Conservation (phyloP, 2,888 invertebrate genomes). For the Hydrotaea cyrtoneurina region DNA sequence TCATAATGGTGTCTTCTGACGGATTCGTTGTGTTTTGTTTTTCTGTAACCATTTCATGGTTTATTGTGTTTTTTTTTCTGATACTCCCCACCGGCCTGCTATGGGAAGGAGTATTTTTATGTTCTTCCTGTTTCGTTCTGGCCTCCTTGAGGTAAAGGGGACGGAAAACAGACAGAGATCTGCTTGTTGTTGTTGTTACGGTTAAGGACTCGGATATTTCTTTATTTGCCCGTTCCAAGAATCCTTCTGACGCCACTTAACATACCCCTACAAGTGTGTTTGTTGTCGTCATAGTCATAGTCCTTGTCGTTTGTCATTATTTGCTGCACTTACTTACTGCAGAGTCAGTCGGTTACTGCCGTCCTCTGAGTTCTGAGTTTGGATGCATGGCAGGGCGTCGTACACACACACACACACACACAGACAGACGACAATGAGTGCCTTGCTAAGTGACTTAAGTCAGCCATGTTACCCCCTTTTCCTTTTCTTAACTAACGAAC, state of each 20-base stretch:
- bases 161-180: no score
- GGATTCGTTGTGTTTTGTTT: background rate
- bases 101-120: background rate
- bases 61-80: background rate
- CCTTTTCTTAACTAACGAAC: no score
- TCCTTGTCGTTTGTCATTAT: conserved; percentile 21
- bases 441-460: conserved; percentile 64
- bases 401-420: conserved; percentile 34
- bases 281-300: conserved; percentile 1
- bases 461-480: background rate
- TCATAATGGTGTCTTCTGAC: no score
- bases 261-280: conserved; percentile 39
- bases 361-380: no score
- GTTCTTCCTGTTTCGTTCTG: background rate
- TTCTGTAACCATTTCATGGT: background rate
- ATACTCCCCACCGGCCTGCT: background rate
- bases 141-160: no score
- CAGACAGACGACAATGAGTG: conserved; percentile 49
- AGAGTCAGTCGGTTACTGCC: conserved; percentile 27
- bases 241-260: conserved; percentile 63
- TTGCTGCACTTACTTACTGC: conserved; percentile 34
- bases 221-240: conserved; percentile 61
- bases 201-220: conserved; percentile 57
- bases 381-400: conserved; percentile 28
- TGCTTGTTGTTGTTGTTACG: conserved; percentile 15